These are phyloP conservation scores for Cuculus canorus DNA, from an alignment of 2,797 vertebrate species.

Conservation along the genomic window DNA sequence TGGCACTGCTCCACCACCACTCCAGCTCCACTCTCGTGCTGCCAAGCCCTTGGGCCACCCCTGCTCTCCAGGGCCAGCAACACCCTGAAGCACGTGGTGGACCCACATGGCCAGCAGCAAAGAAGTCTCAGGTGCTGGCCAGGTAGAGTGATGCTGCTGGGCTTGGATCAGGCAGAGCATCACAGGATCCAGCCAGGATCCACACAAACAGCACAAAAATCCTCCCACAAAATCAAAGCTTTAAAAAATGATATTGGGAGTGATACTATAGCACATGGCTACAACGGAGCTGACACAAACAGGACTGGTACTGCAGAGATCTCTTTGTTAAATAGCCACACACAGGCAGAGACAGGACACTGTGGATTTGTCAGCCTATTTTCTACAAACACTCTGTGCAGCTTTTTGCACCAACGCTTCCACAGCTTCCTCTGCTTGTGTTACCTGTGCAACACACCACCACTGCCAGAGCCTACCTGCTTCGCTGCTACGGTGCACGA, in stretches of 20 bases:
- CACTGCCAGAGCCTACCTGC: neutral
- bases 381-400: neutral
- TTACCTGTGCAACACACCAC: neutral
- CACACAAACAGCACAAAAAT: neutral
- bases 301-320: neutral
- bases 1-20: neutral
- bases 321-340: neutral
- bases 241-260: neutral
- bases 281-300: neutral
- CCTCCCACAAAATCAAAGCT: neutral
- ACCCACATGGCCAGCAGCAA: neutral
- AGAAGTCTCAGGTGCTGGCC: neutral
- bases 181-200: neutral
- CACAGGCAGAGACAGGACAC: accelerated
- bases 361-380: neutral
- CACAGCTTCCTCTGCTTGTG: neutral
- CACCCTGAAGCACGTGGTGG: accelerated
- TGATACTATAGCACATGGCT: neutral
- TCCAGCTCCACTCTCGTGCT: accelerated
- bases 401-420: neutral
- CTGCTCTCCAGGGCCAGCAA: neutral
- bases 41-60: neutral
- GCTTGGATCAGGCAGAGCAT: neutral
- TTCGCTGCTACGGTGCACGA: accelerated
- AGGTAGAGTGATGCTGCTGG: neutral